These are phyloP conservation scores for Thecophora atra DNA, from an alignment of 2,888 invertebrate genomes.

Conservation along the genomic window DNA sequence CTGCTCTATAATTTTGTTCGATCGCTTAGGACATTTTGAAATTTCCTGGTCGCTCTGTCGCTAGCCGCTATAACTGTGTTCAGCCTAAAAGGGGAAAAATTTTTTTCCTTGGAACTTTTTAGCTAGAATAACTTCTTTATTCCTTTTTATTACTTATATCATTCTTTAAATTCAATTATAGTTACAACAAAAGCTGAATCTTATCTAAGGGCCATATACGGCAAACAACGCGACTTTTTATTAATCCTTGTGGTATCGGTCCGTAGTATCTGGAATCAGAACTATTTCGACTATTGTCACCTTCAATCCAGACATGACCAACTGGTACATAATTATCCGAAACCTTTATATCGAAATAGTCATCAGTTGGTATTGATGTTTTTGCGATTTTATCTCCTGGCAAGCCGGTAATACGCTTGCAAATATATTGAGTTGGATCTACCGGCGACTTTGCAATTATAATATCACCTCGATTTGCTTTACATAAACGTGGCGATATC, in stretches of 20 bases:
- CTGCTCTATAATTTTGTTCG: no score
- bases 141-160: no score
- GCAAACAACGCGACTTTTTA: slow-evolving; percentile 83
- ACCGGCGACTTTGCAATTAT: slow-evolving; percentile 84
- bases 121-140: no score
- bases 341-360: background rate
- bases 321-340: slow-evolving; percentile 74
- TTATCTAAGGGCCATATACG: slow-evolving; percentile 78
- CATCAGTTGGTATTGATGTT: background rate
- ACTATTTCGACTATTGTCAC: slow-evolving; percentile 87
- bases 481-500: slow-evolving; percentile 73
- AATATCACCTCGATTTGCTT: slow-evolving; percentile 78
- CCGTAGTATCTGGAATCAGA: slow-evolving; percentile 89
- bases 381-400: slow-evolving; percentile 74
- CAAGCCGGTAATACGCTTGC: slow-evolving; percentile 82
- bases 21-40: no score
- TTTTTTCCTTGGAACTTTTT: no score
- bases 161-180: no score
- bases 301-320: slow-evolving; percentile 92
- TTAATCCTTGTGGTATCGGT: slow-evolving; percentile 85
- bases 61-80: no score
- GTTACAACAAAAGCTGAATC: slow-evolving; percentile 41
- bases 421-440: slow-evolving; percentile 83
- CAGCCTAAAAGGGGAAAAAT: no score
- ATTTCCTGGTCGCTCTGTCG: no score